Evolutionary conservation across 2,113 vertebrate genomes (phyloP), one percentile per base, ranked within the genome.

Genomic region (Acrocephalus arundinaceus): DNA sequence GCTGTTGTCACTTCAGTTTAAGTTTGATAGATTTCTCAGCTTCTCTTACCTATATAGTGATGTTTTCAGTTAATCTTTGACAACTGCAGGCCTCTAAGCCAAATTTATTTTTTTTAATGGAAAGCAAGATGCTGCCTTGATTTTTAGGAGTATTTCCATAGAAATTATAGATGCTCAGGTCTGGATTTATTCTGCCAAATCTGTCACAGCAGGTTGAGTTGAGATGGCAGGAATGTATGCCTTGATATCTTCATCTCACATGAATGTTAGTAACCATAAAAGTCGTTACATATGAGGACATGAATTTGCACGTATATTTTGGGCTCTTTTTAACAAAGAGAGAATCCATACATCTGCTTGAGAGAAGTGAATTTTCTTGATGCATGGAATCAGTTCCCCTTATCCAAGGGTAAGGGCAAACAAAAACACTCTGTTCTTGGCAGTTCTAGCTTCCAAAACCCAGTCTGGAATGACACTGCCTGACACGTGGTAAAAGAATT

Each of bases 311-410:
- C 2, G 3, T 13, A 9, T 16, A 20, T 75, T 91, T 62, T 73
- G 21, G 6, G 43, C 5, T 46, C 63, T 46, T 46, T 66, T 46
- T 46, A 18, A 24, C 43, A 45, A 45, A 45, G 41, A 33, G 21
- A 14, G 21, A 33, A 33, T 89, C 45, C 23, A 23, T 55, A 15
- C 4, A 15, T 43, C 7, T 52, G 15, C 10, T 78, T 86, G 24
- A 68, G 46, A 30, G 10, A 37, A 33, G 2, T 39, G 8, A 37
- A 5, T n/a, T 74, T 46, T 70, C 72, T 43, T 0, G 0, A 21
- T 63, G 16, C 9, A 0, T 59, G 37, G 46, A 51, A 79, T 41
- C 12, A 9, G 30, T 81, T 89, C 41, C 14, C 11, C 24, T 68
- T 48, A 6, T 20, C 61, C 30, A 24, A 68, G 45, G 41, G 13